A percentile compares a stretch with the other conserved stretches of the same genome.
Evolutionary conservation across 2,797 vertebrate species (phyloP).

Genomic region (Dermochelys coriacea): DNA sequence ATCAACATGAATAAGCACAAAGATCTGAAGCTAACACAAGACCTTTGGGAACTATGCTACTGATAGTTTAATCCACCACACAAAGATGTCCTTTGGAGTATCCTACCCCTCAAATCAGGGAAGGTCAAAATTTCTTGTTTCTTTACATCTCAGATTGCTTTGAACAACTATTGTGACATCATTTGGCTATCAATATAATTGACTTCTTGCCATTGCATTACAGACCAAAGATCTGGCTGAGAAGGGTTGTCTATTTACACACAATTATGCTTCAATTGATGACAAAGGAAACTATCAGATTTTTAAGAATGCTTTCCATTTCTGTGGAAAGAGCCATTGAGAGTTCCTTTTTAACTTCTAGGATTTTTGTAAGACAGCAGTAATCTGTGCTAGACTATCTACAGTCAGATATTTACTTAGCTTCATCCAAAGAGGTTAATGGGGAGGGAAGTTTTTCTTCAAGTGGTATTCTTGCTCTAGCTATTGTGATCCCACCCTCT

Average conservation of each 20-base stretch:
- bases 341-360: neutral
- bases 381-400: neutral
- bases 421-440: neutral
- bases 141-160: too few species aligned
- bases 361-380: neutral
- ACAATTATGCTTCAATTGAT: neutral
- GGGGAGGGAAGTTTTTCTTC: neutral
- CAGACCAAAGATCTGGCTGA: neutral
- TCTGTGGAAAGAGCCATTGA: neutral
- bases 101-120: neutral
- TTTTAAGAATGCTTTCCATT: neutral
- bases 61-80: neutral
- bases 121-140: neutral
- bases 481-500: neutral
- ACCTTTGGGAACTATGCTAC: neutral
- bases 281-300: neutral
- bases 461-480: neutral
- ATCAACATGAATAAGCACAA: neutral
- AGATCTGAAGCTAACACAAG: neutral
- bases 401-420: neutral
- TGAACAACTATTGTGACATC: neutral
- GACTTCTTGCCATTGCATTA: neutral
- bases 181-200: neutral
- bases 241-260: neutral
- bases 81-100: neutral